phyloP scores from a whole-genome alignment of 64 coral and sea anemone genomes.

The Orbicella faveolata region DNA sequence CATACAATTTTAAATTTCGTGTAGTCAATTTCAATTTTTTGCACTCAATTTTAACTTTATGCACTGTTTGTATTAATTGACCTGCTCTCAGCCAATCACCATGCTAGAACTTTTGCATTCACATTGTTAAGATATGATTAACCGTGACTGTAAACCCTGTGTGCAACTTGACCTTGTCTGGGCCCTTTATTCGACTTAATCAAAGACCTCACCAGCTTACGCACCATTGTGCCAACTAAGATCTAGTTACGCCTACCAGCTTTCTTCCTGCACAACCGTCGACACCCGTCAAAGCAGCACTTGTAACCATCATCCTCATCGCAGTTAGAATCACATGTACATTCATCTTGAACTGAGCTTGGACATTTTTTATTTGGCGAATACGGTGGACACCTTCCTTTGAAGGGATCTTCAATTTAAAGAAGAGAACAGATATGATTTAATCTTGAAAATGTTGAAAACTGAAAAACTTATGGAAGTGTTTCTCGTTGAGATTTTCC shows the following conservation, averaged over 20 bases:
- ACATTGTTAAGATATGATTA: too few species aligned
- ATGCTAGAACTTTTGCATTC: too few species aligned
- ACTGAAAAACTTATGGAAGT: background rate
- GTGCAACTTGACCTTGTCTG: too few species aligned
- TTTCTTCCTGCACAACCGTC: constrained; percentile 46
- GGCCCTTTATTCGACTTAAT: background rate
- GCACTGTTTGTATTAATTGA: too few species aligned
- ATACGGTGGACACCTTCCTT: constrained; percentile 40
- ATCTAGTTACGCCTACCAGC: constrained; percentile 11
- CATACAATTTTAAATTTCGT: too few species aligned
- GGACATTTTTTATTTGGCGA: constrained; percentile 37
- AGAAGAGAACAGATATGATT: background rate
- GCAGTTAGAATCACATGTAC: constrained; percentile 44
- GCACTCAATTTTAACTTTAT: too few species aligned
- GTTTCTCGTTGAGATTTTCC: background rate
- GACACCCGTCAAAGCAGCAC: constrained; percentile 67
- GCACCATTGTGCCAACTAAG: background rate
- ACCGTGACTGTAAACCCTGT: too few species aligned
- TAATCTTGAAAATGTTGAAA: too few species aligned
- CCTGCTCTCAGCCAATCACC: too few species aligned
- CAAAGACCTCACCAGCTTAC: too few species aligned
- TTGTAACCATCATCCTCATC: background rate
- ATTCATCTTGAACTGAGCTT: constrained; percentile 55
- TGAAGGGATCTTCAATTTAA: background rate
- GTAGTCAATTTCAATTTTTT: too few species aligned